These are phyloP conservation scores for Lasioglossum malachurum DNA, from an alignment of 2,888 invertebrate species.

Conservation along the genomic window DNA sequence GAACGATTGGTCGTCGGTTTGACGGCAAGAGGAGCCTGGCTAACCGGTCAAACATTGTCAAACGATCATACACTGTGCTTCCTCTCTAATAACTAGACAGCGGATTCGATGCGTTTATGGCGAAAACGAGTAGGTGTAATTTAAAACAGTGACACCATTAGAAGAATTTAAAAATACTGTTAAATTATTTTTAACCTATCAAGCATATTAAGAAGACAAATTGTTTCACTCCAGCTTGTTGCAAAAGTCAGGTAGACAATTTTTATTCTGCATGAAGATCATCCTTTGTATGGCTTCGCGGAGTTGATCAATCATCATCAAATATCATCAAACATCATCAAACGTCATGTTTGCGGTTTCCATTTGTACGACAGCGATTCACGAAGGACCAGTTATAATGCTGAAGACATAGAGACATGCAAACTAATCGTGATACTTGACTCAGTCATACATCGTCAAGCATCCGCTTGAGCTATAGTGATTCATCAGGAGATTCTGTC, in stretches of 20 bases:
- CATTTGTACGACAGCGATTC: background rate
- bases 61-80: background rate
- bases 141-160: too few species aligned
- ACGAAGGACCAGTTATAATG: background rate
- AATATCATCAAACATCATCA: background rate
- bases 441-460: background rate
- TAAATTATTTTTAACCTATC: too few species aligned
- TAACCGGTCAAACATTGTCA: background rate
- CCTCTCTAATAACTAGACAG: too few species aligned
- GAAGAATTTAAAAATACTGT: too few species aligned
- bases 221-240: too few species aligned
- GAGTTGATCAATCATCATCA: background rate
- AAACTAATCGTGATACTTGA: background rate
- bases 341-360: background rate
- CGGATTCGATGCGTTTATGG: too few species aligned
- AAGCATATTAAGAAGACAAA: too few species aligned
- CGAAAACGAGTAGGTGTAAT: too few species aligned
- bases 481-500: background rate
- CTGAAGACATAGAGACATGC: background rate
- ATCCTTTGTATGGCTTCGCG: background rate
- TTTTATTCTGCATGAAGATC: too few species aligned
- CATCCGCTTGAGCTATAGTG: background rate
- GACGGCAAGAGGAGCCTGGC: background rate
- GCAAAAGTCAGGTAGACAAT: too few species aligned
- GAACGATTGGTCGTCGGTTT: background rate